Evolutionary conservation across 2,888 invertebrate species (phyloP).

Genomic region (Pristionchus exspectatus): DNA sequence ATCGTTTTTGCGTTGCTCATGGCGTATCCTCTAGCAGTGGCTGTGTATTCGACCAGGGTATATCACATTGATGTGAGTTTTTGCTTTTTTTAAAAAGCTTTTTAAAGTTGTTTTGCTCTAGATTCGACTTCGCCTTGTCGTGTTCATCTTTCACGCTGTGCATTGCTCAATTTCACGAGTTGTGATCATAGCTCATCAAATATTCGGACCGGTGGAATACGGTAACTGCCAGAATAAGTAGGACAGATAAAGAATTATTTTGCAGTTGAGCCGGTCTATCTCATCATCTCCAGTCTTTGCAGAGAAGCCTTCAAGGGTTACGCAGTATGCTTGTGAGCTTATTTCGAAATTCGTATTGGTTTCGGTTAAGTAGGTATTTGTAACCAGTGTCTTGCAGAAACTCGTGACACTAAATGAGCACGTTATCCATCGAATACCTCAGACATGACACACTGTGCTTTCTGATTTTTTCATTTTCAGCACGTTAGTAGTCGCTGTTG

Average conservation of each 20-base stretch:
- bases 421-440: neutral
- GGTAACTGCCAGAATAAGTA: neutral
- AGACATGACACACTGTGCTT: neutral
- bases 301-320: slow-evolving; percentile 11
- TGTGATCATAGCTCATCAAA: neutral
- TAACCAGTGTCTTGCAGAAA: too few relatives aligned
- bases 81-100: neutral
- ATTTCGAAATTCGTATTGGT: neutral
- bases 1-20: neutral
- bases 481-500: neutral
- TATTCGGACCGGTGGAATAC: neutral
- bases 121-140: slow-evolving; percentile 31
- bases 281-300: neutral
- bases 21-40: neutral
- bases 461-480: neutral
- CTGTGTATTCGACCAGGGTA: neutral
- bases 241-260: neutral
- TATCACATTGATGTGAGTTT: neutral
- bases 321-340: neutral
- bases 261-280: neutral
- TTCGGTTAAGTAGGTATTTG: too few relatives aligned
- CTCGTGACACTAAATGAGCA: neutral
- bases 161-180: neutral
- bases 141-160: neutral
- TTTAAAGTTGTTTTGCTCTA: neutral